Conservation (phyloP, 2,113 vertebrate genomes). For the Oxygymnocypris stewartii region DNA sequence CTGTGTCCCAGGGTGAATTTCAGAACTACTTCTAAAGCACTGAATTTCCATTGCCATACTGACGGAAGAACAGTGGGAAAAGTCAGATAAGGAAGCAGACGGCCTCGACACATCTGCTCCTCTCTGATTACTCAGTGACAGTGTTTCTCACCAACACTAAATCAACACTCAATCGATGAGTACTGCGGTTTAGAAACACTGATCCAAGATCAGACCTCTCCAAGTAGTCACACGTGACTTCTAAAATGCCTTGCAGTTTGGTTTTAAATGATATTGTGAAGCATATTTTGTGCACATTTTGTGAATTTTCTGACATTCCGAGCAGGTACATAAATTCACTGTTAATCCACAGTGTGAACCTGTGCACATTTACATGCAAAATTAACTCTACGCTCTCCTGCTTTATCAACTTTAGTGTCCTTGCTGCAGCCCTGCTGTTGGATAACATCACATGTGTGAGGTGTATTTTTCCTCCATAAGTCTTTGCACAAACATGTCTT, state of each 20-base stretch:
- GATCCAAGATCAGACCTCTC: background rate
- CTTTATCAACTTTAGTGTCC: background rate
- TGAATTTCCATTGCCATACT: background rate
- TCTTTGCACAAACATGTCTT: constrained; percentile 44
- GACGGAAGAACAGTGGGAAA: background rate
- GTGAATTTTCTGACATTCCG: too few species aligned
- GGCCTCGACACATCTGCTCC: constrained; percentile 25
- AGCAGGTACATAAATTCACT: too few species aligned
- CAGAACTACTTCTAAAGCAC: constrained; percentile 21
- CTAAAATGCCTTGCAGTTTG: background rate
- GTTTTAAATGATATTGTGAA: background rate
- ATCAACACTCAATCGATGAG: background rate
- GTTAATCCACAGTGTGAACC: too few species aligned
- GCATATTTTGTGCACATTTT: background rate
- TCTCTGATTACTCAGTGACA: constrained; percentile 4
- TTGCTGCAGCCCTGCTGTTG: background rate
- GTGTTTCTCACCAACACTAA: background rate
- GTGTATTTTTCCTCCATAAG: background rate
- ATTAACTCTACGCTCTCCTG: background rate
- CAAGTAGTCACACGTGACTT: background rate
- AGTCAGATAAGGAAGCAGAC: constrained; percentile 27
- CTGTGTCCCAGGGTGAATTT: constrained; percentile 13
- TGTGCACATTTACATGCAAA: background rate
- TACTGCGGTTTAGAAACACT: background rate
- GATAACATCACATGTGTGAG: background rate